Conservation (phyloP, 1,140 invertebrate genomes). For the Sinonovacula constricta region DNA sequence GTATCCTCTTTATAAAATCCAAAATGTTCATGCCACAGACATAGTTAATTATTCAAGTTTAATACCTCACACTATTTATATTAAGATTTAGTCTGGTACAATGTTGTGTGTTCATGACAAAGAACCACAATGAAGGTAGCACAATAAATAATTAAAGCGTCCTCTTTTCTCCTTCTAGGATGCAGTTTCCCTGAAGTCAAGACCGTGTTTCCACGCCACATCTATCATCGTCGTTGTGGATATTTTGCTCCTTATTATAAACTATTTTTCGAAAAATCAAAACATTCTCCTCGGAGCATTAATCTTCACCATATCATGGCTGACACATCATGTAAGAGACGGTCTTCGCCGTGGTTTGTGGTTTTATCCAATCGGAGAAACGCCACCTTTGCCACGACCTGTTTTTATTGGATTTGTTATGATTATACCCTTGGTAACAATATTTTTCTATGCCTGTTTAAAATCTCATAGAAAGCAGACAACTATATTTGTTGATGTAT, state of each 20-base stretch:
- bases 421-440: conserved; percentile 30
- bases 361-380: conserved; percentile 68
- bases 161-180: no score
- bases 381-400: conserved; percentile 59
- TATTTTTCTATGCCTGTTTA: no score
- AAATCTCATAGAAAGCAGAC: no score
- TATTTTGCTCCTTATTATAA: conserved; percentile 40
- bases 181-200: conserved; percentile 57
- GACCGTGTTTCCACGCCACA: conserved; percentile 74
- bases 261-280: conserved; percentile 1
- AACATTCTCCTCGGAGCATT: conserved; percentile 26
- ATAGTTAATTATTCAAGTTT: no score
- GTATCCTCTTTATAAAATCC: no score
- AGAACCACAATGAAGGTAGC: no score
- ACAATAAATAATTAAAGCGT: no score
- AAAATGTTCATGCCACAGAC: no score
- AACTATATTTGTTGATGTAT: no score
- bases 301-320: conserved; percentile 63
- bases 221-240: conserved; percentile 56
- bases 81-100: no score
- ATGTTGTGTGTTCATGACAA: no score
- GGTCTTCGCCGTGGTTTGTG: conserved; percentile 69
- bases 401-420: conserved; percentile 53
- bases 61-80: no score
- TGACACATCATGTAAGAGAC: conserved; percentile 75